Percentiles rank a stretch among this genome's conserved stretches.
Evolutionary conservation across 1,140 invertebrate species (phyloP).

Genomic region (Tetraneura akinire): DNA sequence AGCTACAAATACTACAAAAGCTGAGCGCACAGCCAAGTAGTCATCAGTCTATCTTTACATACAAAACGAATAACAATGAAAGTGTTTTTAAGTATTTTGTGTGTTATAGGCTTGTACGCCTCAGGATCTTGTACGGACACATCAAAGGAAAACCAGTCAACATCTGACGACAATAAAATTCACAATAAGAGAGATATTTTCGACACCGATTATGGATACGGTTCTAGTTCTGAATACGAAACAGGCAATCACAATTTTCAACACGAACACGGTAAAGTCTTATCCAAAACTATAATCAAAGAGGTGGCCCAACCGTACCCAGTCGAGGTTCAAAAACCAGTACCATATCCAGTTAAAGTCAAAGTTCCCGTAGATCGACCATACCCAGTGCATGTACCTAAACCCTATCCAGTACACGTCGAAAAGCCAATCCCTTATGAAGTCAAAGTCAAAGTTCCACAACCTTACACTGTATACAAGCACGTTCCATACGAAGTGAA

Average conservation of each 20-base stretch:
- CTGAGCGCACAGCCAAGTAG: background rate
- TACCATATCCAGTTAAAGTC: slow-evolving; percentile 52
- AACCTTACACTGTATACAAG: slow-evolving; percentile 13
- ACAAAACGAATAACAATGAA: background rate
- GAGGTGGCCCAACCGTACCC: slow-evolving; percentile 60
- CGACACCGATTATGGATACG: slow-evolving; percentile 65
- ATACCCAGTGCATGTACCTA: slow-evolving; percentile 56
- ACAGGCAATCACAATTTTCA: too few relatives aligned
- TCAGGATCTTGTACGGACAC: background rate
- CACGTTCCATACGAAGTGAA: slow-evolving; percentile 21
- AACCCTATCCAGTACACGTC: slow-evolving; percentile 57
- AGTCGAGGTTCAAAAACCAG: slow-evolving; percentile 60
- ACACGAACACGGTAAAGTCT: slow-evolving; percentile 58
- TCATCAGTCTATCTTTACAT: background rate
- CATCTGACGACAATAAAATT: background rate
- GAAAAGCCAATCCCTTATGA: slow-evolving; percentile 66
- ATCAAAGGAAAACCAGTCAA: background rate
- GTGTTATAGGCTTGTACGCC: background rate
- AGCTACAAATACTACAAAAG: background rate
- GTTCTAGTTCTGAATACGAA: slow-evolving; percentile 57
- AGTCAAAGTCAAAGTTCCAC: slow-evolving; percentile 40
- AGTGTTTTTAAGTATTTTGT: background rate
- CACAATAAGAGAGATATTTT: slow-evolving; percentile 44
- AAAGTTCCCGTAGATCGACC: slow-evolving; percentile 53
- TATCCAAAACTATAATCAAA: slow-evolving; percentile 56